A percentile compares a stretch with the other conserved stretches of the same genome.
These are phyloP conservation scores for Lichenostomus cassidix DNA, from an alignment of 2,113 vertebrate genomes.

Conservation along the genomic window DNA sequence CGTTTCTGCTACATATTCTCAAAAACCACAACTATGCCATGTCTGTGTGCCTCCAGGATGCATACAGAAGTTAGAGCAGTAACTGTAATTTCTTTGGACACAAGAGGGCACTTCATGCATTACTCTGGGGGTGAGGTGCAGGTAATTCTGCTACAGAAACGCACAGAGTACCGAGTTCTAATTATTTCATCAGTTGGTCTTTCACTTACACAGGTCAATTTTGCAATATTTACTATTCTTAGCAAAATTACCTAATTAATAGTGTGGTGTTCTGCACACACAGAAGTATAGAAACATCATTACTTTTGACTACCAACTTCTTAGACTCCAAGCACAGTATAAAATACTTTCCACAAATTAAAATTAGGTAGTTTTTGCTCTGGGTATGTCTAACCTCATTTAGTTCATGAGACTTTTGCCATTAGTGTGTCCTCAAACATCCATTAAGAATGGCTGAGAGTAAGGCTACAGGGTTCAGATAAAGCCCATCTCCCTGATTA, in stretches of 20 bases:
- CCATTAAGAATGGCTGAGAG: background rate
- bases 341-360: background rate
- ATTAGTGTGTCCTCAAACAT: background rate
- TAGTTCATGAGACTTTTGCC: background rate
- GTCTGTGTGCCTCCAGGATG: background rate
- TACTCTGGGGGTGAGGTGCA: background rate
- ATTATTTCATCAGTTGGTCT: background rate
- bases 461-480: background rate
- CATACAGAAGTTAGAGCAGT: background rate
- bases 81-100: constrained; percentile 28
- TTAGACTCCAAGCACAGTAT: background rate
- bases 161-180: background rate
- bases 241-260: background rate
- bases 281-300: background rate
- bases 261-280: background rate
- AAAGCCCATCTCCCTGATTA: background rate
- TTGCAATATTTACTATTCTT: background rate
- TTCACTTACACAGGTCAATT: background rate
- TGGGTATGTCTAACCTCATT: background rate
- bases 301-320: background rate
- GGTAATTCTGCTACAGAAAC: background rate
- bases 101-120: constrained; percentile 67
- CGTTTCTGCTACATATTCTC: background rate
- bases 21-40: background rate
- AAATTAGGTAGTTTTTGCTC: background rate